These are phyloP conservation scores for Corythucha ciliata DNA, from an alignment of 2,888 invertebrate species.

Conservation along the genomic window DNA sequence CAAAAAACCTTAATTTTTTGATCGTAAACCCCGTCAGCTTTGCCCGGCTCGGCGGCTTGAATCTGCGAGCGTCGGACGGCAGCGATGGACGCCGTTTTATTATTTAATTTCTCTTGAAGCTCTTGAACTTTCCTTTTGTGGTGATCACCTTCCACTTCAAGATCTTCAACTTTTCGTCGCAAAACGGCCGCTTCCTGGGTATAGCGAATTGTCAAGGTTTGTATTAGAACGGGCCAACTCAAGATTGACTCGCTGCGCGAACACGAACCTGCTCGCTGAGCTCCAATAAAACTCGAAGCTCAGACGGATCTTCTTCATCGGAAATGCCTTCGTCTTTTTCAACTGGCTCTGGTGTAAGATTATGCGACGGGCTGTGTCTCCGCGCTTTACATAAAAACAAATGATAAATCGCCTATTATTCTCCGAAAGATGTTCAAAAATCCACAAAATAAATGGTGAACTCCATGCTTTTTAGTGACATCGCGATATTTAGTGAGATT, in stretches of 20 bases:
- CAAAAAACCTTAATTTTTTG: constrained; percentile 54
- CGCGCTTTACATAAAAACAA: constrained; percentile 50
- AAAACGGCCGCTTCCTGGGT: constrained; percentile 67
- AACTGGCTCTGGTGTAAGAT: constrained; percentile 54
- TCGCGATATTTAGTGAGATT: no score
- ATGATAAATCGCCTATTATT: no score
- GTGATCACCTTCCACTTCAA: constrained; percentile 68
- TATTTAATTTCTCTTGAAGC: constrained; percentile 58
- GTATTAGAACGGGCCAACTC: background rate
- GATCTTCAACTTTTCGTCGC: constrained; percentile 71
- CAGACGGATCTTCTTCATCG: constrained; percentile 72
- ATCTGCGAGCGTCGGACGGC: constrained; percentile 21
- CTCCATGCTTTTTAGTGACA: no score
- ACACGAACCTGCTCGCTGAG: constrained; percentile 71
- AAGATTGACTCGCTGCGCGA: no score
- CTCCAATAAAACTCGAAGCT: constrained; percentile 74
- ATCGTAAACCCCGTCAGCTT: constrained; percentile 49
- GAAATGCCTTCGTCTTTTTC: constrained; percentile 66
- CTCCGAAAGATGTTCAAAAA: no score
- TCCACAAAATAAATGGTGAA: no score
- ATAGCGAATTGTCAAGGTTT: background rate
- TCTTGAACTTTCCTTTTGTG: constrained; percentile 66
- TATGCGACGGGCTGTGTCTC: constrained; percentile 52
- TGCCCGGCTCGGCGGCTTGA: constrained; percentile 36
- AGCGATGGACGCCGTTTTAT: constrained; percentile 35